Conservation (phyloP, 2,113 vertebrate genomes). For the Climacteris rufus region DNA sequence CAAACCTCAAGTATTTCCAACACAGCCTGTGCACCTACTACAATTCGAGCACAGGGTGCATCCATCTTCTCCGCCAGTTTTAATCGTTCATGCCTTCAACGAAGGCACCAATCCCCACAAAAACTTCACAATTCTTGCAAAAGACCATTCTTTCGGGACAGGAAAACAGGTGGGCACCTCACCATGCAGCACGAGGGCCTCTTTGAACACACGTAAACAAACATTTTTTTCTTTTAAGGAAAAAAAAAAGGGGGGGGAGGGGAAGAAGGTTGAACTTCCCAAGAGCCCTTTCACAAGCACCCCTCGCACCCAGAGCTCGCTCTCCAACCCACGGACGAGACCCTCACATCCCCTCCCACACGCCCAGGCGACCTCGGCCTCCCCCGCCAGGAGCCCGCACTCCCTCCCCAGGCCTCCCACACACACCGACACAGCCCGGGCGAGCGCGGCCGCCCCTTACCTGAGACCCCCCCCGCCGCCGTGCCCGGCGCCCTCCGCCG, state of each 20-base stretch:
- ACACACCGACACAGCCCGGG: not conserved
- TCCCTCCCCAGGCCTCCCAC: not conserved
- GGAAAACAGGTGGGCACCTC: not conserved
- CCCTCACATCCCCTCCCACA: not conserved
- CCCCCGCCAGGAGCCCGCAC: not conserved
- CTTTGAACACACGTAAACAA: not conserved
- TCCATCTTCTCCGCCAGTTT: not conserved
- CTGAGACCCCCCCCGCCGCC: not conserved
- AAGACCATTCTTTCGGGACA: not conserved
- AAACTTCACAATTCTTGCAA: not conserved
- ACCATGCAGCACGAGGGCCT: not conserved
- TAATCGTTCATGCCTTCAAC: not conserved
- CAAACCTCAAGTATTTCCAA: not conserved
- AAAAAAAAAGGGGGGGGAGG: rapidly evolving
- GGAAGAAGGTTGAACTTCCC: not conserved
- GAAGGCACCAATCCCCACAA: not conserved
- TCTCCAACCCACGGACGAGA: not conserved
- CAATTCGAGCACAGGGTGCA: not conserved
- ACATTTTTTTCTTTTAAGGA: not conserved
- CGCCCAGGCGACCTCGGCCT: not conserved
- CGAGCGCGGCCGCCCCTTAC: not conserved
- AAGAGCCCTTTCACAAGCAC: not conserved
- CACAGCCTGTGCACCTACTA: not conserved
- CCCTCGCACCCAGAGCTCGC: not conserved
- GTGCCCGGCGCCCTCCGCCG: not conserved